Percentiles rank a stretch among this genome's conserved stretches.
These are phyloP conservation scores for Astreopora myriophthalma DNA, from an alignment of 64 coral and sea anemone genomes.

Conservation along the genomic window DNA sequence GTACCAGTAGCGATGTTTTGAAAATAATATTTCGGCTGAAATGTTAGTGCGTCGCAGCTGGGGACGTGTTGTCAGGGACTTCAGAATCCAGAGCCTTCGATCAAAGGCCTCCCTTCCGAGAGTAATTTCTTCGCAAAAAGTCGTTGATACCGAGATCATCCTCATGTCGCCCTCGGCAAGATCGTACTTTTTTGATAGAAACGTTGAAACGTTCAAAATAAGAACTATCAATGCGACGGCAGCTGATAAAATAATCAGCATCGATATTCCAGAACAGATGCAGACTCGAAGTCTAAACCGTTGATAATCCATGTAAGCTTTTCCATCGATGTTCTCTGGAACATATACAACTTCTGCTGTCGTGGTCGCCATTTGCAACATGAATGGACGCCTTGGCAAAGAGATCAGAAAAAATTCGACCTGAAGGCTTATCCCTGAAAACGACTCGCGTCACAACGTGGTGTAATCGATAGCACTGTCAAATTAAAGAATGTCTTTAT, in stretches of 20 bases:
- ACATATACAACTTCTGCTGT: constrained; percentile 36
- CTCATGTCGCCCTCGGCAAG: constrained; percentile 87
- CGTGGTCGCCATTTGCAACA: constrained; percentile 26
- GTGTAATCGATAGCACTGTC: neutral
- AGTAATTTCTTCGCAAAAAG: constrained; percentile 85
- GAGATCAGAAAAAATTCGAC: constrained; percentile 21
- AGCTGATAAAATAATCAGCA: constrained; percentile 45
- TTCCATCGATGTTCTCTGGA: constrained; percentile 43
- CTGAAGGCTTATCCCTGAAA: neutral
- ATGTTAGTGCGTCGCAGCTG: constrained; percentile 59
- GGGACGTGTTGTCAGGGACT: constrained; percentile 3
- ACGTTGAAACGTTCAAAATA: constrained; percentile 79
- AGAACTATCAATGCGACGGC: constrained; percentile 76
- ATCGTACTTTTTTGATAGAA: constrained; percentile 77
- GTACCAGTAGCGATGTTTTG: constrained; percentile 81
- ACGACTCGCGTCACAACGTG: neutral
- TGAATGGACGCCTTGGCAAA: neutral
- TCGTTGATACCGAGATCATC: constrained; percentile 76
- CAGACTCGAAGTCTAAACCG: constrained; percentile 74
- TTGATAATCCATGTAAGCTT: constrained; percentile 58
- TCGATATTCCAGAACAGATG: constrained; percentile 70
- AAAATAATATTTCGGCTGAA: constrained; percentile 68
- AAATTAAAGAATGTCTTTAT: constrained; percentile 56
- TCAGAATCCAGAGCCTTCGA: constrained; percentile 63
- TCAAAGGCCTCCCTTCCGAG: constrained; percentile 30